Base-by-base conservation (phyloP, 2,888 invertebrate species). In the Heliconius charithonia region DNA sequence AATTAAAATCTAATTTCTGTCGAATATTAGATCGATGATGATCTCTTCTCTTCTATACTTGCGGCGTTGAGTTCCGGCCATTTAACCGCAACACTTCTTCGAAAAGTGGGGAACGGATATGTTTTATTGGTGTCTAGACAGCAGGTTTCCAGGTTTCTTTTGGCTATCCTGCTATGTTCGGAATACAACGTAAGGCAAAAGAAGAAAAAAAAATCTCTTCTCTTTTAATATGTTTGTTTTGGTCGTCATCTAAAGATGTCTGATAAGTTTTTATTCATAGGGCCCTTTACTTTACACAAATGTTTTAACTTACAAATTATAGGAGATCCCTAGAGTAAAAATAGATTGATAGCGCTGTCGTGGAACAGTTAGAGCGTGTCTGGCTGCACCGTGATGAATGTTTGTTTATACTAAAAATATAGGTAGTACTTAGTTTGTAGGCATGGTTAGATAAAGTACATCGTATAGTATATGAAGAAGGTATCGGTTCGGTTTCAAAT, bases 321-420 rank as follows among this genome's bases (percentile, higher is more conserved):
- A 67, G 37, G n/a, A 37, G 66, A 37, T 67, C 66, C 66, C 37
- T 67, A 37, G 66, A 67, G 22, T 67, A 67, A 62, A n/a, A 62
- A 65, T 65, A 65, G 19, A 65, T 65, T 3, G 16, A 29, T 65
- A 29, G 65, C 65, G 65, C 29, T 19, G 27, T 19, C 27, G 65
- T 65, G 29, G 6, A 19, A 56, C 56, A 56, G 56, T 9, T 56
- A 22, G 19, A 56, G 56, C 56, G 56, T 56, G 56, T 56, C 22
- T 29, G 29, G 27, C 65, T 65, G 29, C 29, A 65, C 16, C 65
- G 65, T 65, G 65, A 29, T 65, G 19, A 65, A 29, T 65, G 65
- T 19, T 66, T 32, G 37, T 4, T 27, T 13, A 25, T 63, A 25
- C 4, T 25, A 25, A 27, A 37, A 67, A 37, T 67, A 67, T 37